Evolutionary conservation across 2,888 invertebrate genomes (phyloP).

Genomic region (Augiades crinisus): DNA sequence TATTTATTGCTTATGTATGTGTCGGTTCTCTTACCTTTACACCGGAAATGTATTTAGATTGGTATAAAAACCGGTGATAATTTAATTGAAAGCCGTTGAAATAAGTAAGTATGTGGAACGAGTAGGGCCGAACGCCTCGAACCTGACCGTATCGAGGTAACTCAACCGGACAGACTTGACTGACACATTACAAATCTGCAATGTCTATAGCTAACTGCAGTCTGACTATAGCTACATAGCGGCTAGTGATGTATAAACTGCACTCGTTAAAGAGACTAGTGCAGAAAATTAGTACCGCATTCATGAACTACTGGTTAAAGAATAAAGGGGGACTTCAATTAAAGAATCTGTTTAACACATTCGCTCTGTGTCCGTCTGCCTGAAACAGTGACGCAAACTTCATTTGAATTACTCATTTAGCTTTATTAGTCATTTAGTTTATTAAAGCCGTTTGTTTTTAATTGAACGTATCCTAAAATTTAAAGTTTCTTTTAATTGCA

Average conservation of each 20-base stretch:
- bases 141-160: conserved; percentile 76
- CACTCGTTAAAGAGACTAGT: conserved; percentile 19
- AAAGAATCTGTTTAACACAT: conserved; percentile 31
- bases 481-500: conserved; percentile 23
- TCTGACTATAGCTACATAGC: not conserved
- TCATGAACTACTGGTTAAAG: conserved; percentile 17
- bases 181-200: conserved; percentile 52
- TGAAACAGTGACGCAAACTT: conserved; percentile 55
- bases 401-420: conserved; percentile 71
- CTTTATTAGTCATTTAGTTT: conserved; percentile 67
- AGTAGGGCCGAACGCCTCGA: conserved; percentile 67
- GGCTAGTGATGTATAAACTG: conserved; percentile 13
- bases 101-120: conserved; percentile 62
- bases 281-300: conserved; percentile 21
- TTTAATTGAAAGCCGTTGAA: conserved; percentile 45
- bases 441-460: conserved; percentile 57
- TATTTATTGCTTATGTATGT: not conserved
- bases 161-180: conserved; percentile 74
- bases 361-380: conserved; percentile 39
- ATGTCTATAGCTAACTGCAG: conserved; percentile 17
- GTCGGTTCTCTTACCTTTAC: not conserved
- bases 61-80: conserved; percentile 41
- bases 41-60: not conserved
- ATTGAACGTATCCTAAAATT: conserved; percentile 60
- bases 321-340: conserved; percentile 21